Conservation (phyloP, 1,140 invertebrate species). For the Tetragnatha versicolor region DNA sequence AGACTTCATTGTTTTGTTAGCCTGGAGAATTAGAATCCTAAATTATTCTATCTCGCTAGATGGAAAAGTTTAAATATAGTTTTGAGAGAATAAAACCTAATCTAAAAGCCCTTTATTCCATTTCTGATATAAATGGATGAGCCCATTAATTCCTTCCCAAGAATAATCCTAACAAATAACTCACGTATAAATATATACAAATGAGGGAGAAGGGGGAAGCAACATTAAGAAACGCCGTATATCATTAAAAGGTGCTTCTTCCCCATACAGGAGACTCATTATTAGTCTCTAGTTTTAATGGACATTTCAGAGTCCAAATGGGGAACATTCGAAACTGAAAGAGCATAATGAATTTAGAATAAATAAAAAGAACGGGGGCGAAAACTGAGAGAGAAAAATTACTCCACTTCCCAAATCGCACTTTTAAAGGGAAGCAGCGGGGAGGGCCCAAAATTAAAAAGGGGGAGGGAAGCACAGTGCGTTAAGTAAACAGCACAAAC, state of each 20-base stretch:
- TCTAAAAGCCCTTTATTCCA: no score
- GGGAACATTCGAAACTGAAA: slow-evolving; percentile 16
- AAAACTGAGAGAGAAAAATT: slow-evolving; percentile 27
- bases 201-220: slow-evolving; percentile 5
- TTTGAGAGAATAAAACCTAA: no score
- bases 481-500: slow-evolving; percentile 23
- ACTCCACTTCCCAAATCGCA: neutral
- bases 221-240: slow-evolving; percentile 34
- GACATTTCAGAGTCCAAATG: slow-evolving; percentile 29
- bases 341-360: slow-evolving; percentile 32
- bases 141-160: slow-evolving; percentile 17
- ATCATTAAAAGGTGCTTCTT: slow-evolving; percentile 28
- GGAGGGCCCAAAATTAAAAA: neutral
- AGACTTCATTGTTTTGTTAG: no score
- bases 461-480: neutral
- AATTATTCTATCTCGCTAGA: no score
- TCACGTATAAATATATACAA: slow-evolving; percentile 21
- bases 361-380: slow-evolving; percentile 15
- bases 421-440: neutral
- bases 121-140: slow-evolving; percentile 5
- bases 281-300: slow-evolving; percentile 27
- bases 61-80: no score
- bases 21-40: no score
- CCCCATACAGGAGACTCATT: slow-evolving; percentile 20
- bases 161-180: slow-evolving; percentile 19